phyloP scores from a whole-genome alignment of 2,888 invertebrate genomes.

The Nephrotoma flavescens region DNA sequence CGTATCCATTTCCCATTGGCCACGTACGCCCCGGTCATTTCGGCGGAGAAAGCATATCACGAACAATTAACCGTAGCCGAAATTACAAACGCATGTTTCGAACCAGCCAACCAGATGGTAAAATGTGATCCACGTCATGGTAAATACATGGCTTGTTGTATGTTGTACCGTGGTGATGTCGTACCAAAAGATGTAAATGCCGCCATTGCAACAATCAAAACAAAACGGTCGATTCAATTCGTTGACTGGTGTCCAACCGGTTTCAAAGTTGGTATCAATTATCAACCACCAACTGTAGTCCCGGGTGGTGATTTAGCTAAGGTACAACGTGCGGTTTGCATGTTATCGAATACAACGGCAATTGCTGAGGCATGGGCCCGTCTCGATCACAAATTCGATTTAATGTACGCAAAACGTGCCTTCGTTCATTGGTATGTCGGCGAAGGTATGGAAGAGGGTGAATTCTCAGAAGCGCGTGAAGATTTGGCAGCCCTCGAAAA shows the following conservation, averaged over 20 bases:
- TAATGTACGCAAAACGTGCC: slow-evolving; percentile 92
- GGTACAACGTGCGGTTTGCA: slow-evolving; percentile 89
- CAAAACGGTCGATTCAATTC: slow-evolving; percentile 80
- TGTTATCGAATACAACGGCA: slow-evolving; percentile 92
- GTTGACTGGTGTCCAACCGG: slow-evolving; percentile 77
- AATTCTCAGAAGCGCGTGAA: slow-evolving; percentile 78
- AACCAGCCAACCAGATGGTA: slow-evolving; percentile 88
- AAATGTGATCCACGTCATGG: slow-evolving; percentile 84
- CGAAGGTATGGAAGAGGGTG: slow-evolving; percentile 78
- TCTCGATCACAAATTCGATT: slow-evolving; percentile 86
- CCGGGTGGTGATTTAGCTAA: slow-evolving; percentile 87
- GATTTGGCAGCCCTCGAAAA: slow-evolving; percentile 69
- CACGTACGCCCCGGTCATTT: slow-evolving; percentile 83
- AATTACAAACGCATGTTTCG: slow-evolving; percentile 91
- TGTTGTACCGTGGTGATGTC: slow-evolving; percentile 84
- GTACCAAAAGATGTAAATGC: slow-evolving; percentile 90
- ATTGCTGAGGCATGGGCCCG: slow-evolving; percentile 95
- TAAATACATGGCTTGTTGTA: slow-evolving; percentile 92
- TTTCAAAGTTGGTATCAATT: slow-evolving; percentile 73
- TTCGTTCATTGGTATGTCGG: slow-evolving; percentile 93
- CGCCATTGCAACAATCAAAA: slow-evolving; percentile 85
- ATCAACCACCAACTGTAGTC: slow-evolving; percentile 80
- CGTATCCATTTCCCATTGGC: slow-evolving; percentile 89
- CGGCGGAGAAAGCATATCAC: slow-evolving; percentile 85
- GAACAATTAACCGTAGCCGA: slow-evolving; percentile 82